These are phyloP conservation scores for Macroteleia sp. DNA, from an alignment of 2,888 invertebrate genomes.

Conservation along the genomic window DNA sequence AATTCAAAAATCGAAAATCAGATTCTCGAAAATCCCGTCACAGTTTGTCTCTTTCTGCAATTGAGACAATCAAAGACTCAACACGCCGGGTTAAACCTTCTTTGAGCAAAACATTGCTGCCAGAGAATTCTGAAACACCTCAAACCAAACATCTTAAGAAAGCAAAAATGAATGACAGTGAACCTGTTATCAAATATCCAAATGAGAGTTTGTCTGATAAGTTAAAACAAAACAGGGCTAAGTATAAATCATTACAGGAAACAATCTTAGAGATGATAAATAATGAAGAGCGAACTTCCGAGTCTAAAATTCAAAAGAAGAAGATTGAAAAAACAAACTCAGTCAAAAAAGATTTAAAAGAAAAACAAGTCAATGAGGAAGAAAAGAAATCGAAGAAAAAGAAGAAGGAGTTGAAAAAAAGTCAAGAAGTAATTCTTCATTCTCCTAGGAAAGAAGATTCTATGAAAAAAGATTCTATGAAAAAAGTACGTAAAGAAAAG, in stretches of 20 bases:
- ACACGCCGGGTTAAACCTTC: constrained; percentile 4
- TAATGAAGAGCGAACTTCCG: neutral
- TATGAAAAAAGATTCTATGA: no score
- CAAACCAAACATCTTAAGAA: constrained; percentile 73
- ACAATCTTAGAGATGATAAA: neutral
- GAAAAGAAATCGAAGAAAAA: no score
- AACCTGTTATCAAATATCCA: constrained; percentile 61
- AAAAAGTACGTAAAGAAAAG: no score
- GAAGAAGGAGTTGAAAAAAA: no score
- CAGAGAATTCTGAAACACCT: constrained; percentile 65
- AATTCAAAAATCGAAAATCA: constrained; percentile 6
- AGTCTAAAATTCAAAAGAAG: no score
- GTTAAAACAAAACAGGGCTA: neutral
- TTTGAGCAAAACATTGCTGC: constrained; percentile 31
- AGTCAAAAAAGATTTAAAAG: no score
- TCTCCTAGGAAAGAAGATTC: no score
- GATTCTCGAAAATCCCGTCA: constrained; percentile 22
- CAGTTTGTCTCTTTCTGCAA: neutral
- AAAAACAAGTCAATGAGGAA: no score
- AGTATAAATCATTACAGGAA: constrained; percentile 11
- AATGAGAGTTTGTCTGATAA: neutral
- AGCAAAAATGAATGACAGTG: constrained; percentile 74
- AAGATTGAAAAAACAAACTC: no score
- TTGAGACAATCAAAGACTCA: neutral
- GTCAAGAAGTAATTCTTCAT: no score